Evolutionary conservation across 2,888 invertebrate genomes (phyloP).

Genomic region (Atethmia centrago): DNA sequence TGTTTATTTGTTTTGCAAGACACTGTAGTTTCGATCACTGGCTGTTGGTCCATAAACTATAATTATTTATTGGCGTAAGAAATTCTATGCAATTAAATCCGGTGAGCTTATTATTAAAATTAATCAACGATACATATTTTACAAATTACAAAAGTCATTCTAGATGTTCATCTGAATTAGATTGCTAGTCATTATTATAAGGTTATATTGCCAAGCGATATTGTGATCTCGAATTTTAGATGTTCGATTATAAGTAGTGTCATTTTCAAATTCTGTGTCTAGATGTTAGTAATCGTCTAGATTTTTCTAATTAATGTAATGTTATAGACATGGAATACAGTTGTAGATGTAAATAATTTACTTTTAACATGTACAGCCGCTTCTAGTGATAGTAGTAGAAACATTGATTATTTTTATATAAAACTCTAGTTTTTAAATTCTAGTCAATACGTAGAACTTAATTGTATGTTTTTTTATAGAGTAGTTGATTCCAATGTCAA

Average conservation of each 20-base stretch:
- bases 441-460: slow-evolving; percentile 53
- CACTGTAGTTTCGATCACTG: not conserved
- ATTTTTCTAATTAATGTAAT: slow-evolving; percentile 59
- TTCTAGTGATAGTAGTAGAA: slow-evolving; percentile 68
- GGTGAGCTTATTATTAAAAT: slow-evolving; percentile 64
- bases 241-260: slow-evolving; percentile 65
- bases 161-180: slow-evolving; percentile 72
- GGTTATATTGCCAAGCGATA: slow-evolving; percentile 88
- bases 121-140: slow-evolving; percentile 55
- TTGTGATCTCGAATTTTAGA: slow-evolving; percentile 83
- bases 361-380: slow-evolving; percentile 66
- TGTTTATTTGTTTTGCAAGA: not conserved
- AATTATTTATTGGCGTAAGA: slow-evolving; percentile 46
- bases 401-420: slow-evolving; percentile 73
- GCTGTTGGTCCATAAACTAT: slow-evolving; percentile 34
- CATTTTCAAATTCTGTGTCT: slow-evolving; percentile 63
- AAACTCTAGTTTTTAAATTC: slow-evolving; percentile 54
- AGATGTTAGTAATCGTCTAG: slow-evolving; percentile 56
- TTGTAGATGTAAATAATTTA: slow-evolving; percentile 65
- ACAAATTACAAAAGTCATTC: slow-evolving; percentile 50
- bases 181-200: slow-evolving; percentile 75
- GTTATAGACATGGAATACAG: slow-evolving; percentile 43
- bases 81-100: slow-evolving; percentile 52
- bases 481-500: slow-evolving; percentile 55
- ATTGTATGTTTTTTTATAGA: slow-evolving; percentile 50